phyloP scores from a whole-genome alignment of 2,888 invertebrate species.

The Perdita meconis region DNA sequence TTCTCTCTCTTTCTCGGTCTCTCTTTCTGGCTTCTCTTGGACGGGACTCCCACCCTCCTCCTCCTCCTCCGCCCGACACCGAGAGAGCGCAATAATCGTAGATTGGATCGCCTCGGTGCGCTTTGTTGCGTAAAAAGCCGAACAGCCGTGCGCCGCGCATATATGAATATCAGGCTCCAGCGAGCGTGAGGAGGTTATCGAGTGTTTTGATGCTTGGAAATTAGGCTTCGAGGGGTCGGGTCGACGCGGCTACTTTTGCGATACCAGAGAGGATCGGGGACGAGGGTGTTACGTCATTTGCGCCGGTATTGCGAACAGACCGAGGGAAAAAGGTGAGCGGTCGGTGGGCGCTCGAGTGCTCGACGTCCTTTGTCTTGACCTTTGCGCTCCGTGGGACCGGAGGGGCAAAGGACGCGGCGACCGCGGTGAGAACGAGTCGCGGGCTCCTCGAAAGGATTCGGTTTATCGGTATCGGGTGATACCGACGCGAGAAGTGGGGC shows the following conservation, averaged over 20 bases:
- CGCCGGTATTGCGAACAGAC: not conserved
- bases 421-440: no score
- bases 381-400: not conserved
- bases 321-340: not conserved
- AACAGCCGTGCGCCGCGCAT: slow-evolving; percentile 53
- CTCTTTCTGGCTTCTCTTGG: no score
- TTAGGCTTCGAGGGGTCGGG: slow-evolving; percentile 41
- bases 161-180: slow-evolving; percentile 57
- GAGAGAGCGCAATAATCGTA: slow-evolving; percentile 63
- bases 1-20: not conserved
- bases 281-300: no score
- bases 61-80: slow-evolving; percentile 2
- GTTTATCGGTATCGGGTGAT: no score
- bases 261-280: no score
- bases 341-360: not conserved
- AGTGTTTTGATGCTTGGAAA: slow-evolving; percentile 49
- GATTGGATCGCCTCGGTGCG: slow-evolving; percentile 59
- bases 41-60: not conserved
- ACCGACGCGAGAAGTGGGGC: no score
- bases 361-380: slow-evolving; percentile 8
- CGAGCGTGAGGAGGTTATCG: slow-evolving; percentile 54
- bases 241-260: slow-evolving; percentile 3
- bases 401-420: no score
- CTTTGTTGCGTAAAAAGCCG: slow-evolving; percentile 55
- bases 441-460: no score